A percentile compares a stretch with the other conserved stretches of the same genome.
These are phyloP conservation scores for Aptenodytes patagonicus DNA, from an alignment of 2,113 vertebrate species.

Conservation along the genomic window DNA sequence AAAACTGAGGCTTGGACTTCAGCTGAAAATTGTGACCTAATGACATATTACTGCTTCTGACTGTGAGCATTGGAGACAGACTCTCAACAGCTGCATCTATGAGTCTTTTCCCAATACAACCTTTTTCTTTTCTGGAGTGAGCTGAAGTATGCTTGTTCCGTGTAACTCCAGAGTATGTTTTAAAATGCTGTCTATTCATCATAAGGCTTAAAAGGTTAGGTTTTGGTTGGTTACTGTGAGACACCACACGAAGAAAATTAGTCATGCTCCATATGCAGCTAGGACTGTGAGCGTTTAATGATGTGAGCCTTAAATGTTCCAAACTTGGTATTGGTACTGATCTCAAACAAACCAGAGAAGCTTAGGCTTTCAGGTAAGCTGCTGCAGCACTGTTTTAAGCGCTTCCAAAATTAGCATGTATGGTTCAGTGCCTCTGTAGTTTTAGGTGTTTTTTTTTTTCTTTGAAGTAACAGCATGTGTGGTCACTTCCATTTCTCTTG, in stretches of 20 bases:
- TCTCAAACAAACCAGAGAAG: neutral
- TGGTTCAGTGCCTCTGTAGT: neutral
- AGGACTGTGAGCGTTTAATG: neutral
- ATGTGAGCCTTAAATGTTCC: neutral
- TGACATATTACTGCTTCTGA: neutral
- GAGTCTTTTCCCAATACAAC: neutral
- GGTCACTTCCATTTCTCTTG: fast-evolving
- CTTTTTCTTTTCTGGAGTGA: neutral
- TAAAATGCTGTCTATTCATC: neutral
- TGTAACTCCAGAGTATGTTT: neutral
- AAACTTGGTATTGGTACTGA: neutral
- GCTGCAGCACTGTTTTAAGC: neutral
- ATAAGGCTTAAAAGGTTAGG: neutral
- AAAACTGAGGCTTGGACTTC: neutral
- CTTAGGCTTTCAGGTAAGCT: neutral
- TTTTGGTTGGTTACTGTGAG: neutral
- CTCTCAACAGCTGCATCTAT: neutral
- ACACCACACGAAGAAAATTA: neutral
- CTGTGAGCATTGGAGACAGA: neutral
- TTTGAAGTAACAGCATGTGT: neutral
- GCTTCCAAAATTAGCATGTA: neutral
- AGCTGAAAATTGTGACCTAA: neutral
- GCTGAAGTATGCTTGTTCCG: neutral
- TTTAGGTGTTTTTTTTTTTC: neutral
- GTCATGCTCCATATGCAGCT: neutral